A percentile compares a stretch with the other conserved stretches of the same genome.
phyloP scores from a whole-genome alignment of 2,797 vertebrate genomes.

The Eupleurogrammus muticus region DNA sequence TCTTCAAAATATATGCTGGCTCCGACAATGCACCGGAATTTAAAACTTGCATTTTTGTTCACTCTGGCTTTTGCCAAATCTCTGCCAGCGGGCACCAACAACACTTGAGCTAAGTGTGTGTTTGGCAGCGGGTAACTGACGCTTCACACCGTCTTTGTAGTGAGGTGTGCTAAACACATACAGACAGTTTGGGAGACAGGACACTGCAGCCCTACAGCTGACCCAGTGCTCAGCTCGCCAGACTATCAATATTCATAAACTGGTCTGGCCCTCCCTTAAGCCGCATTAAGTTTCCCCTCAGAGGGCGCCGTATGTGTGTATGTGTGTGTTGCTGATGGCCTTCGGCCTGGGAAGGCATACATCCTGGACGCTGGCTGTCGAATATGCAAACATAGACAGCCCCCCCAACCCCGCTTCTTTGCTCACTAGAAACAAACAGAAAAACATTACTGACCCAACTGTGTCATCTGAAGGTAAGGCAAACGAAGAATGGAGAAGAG shows the following conservation, averaged over 20 bases:
- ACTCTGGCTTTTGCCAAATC: slow-evolving; percentile 37
- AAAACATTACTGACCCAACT: slow-evolving; percentile 54
- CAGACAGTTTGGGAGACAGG: slow-evolving; percentile 53
- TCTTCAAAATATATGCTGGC: neutral
- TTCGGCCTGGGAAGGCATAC: slow-evolving; percentile 55
- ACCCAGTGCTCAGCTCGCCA: slow-evolving; percentile 56
- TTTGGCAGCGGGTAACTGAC: slow-evolving; percentile 46
- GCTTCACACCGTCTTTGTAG: slow-evolving; percentile 46
- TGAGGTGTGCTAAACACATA: slow-evolving; percentile 58
- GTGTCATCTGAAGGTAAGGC: slow-evolving; percentile 25
- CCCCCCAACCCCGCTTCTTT: slow-evolving; percentile 29
- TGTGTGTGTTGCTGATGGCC: slow-evolving; percentile 59
- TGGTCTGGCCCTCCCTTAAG: slow-evolving; percentile 61
- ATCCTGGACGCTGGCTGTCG: slow-evolving; percentile 48
- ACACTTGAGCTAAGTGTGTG: slow-evolving; percentile 56
- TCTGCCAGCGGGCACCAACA: slow-evolving; percentile 61
- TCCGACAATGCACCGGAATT: slow-evolving; percentile 7
- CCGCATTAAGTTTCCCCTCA: slow-evolving; percentile 56
- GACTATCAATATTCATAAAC: slow-evolving; percentile 75
- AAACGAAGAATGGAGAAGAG: slow-evolving; percentile 12
- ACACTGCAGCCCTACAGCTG: slow-evolving; percentile 48
- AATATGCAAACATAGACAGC: slow-evolving; percentile 59
- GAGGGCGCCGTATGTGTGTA: slow-evolving; percentile 36
- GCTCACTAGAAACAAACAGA: slow-evolving; percentile 54
- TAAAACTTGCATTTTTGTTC: neutral